Percentiles rank a stretch among this genome's conserved stretches.
Evolutionary conservation across 2,797 vertebrate species (phyloP).

Genomic region (Esox lucius): DNA sequence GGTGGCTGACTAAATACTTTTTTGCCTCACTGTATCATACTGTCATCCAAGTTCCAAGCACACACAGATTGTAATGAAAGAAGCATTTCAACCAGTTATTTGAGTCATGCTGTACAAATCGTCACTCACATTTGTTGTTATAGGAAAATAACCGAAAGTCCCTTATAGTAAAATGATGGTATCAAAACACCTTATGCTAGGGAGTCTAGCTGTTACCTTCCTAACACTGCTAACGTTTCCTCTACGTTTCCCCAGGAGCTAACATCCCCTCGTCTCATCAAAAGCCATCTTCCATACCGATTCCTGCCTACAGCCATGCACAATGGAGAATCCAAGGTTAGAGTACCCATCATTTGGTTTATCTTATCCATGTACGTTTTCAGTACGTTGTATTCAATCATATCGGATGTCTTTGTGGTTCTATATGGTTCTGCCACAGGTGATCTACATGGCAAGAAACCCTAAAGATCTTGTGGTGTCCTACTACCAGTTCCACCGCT

Average conservation of each 20-base stretch:
- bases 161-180: too few species aligned
- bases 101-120: too few species aligned
- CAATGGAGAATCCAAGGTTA: constrained; percentile 94
- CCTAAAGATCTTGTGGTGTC: constrained; percentile 98
- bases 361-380: not conserved
- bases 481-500: constrained; percentile 98
- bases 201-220: not conserved
- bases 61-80: too few species aligned
- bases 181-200: not conserved
- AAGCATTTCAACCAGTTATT: too few species aligned
- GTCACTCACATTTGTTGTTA: too few species aligned
- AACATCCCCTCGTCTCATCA: constrained; percentile 95
- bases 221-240: not conserved
- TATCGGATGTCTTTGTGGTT: not conserved
- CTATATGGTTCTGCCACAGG: constrained; percentile 66
- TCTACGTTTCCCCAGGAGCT: constrained; percentile 77
- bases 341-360: not conserved
- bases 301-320: constrained; percentile 95
- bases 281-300: constrained; percentile 94
- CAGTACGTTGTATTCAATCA: not conserved
- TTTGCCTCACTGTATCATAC: too few species aligned
- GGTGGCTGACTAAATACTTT: too few species aligned
- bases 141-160: too few species aligned
- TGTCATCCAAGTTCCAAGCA: not conserved
- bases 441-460: constrained; percentile 99